A percentile compares a stretch with the other conserved stretches of the same genome.
These are phyloP conservation scores for Subacronicta megacephala DNA, from an alignment of 2,888 invertebrate genomes.

Conservation along the genomic window DNA sequence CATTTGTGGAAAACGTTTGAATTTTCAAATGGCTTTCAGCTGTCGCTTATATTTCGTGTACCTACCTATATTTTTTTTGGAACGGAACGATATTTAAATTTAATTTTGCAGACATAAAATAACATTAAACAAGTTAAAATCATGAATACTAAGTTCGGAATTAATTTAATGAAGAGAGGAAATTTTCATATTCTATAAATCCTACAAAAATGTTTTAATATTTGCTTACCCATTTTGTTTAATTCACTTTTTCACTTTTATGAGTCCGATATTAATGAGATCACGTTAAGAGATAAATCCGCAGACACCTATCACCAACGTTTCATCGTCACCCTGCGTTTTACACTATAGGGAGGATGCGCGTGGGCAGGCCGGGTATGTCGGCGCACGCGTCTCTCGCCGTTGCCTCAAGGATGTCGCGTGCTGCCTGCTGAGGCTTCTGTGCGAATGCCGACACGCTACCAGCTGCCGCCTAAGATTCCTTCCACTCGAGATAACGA, in stretches of 20 bases:
- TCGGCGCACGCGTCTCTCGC: conserved; percentile 66
- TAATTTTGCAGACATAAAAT: neutral
- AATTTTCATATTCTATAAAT: neutral
- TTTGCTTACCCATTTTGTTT: conserved; percentile 81
- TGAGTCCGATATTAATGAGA: conserved; percentile 75
- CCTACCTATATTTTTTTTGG: too few species aligned
- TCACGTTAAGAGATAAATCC: conserved; percentile 77
- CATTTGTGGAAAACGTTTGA: conserved; percentile 2
- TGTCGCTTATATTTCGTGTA: neutral
- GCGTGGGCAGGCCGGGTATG: conserved; percentile 63
- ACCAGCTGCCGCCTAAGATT: conserved; percentile 78
- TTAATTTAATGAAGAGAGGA: neutral
- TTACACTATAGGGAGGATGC: conserved; percentile 68
- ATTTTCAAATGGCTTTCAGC: conserved; percentile 1
- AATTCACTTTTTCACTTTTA: conserved; percentile 77
- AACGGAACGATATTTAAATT: too few species aligned
- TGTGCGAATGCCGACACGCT: conserved; percentile 83
- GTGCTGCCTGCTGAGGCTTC: conserved; percentile 85
- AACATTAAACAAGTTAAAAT: neutral
- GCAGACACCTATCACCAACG: conserved; percentile 73
- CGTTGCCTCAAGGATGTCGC: conserved; percentile 83
- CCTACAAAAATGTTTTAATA: neutral
- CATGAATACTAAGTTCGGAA: neutral
- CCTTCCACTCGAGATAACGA: conserved; percentile 85
- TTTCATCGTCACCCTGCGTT: conserved; percentile 82